Evolutionary conservation across 2,113 vertebrate species (phyloP).

Genomic region (Chaetura pelagica): DNA sequence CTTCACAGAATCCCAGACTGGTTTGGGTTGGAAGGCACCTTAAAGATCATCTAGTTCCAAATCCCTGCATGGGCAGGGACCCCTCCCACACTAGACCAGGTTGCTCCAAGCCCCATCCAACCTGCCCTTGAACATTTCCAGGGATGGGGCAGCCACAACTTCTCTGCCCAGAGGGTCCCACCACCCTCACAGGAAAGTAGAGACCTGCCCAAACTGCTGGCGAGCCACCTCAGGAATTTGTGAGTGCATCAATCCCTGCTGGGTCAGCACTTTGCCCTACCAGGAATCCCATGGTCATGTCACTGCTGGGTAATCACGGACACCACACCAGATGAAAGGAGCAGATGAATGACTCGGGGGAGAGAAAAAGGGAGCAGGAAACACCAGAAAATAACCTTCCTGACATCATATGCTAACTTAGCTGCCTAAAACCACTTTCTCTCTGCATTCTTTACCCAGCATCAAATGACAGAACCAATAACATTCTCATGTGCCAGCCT

Average conservation of each 20-base stretch:
- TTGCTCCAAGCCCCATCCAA: too few relatives aligned
- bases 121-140: too few relatives aligned
- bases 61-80: too few relatives aligned
- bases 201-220: not conserved
- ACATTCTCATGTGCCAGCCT: slow-evolving; percentile 20
- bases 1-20: not conserved
- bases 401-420: not conserved
- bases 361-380: not conserved
- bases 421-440: not conserved
- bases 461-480: slow-evolving; percentile 20
- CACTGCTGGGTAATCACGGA: not conserved
- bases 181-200: too few relatives aligned
- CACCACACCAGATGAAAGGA: not conserved
- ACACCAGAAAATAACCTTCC: not conserved
- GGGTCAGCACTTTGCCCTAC: not conserved
- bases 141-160: too few relatives aligned
- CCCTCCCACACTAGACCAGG: too few relatives aligned
- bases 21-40: too few relatives aligned
- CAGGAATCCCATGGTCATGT: not conserved
- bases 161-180: too few relatives aligned
- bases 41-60: not conserved
- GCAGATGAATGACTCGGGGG: rapidly evolving
- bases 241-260: not conserved
- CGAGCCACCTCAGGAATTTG: not conserved
- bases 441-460: not conserved